phyloP scores from a whole-genome alignment of 2,797 vertebrate genomes.

The Squalus acanthias region DNA sequence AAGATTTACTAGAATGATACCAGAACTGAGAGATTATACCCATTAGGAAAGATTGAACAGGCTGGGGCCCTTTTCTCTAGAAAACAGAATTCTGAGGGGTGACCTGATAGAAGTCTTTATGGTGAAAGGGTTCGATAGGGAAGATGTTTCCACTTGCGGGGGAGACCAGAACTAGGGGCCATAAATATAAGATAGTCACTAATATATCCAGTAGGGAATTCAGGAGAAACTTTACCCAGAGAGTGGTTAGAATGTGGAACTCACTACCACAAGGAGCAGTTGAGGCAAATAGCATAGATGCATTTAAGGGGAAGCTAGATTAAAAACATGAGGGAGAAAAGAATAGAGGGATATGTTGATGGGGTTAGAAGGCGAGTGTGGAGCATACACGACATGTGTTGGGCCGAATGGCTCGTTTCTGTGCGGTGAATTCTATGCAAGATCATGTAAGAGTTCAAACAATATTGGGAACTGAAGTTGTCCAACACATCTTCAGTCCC shows the following conservation, averaged over 20 bases:
- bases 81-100: too few species aligned
- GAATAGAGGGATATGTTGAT: not conserved
- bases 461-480: not conserved
- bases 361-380: not conserved
- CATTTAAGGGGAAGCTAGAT: not conserved
- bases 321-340: not conserved
- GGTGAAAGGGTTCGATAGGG: not conserved
- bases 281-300: not conserved
- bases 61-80: not conserved
- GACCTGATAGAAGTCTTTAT: not conserved
- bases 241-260: not conserved
- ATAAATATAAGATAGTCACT: not conserved
- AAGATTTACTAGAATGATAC: not conserved
- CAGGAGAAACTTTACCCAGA: not conserved
- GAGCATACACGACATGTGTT: not conserved
- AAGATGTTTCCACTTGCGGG: not conserved
- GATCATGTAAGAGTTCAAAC: not conserved
- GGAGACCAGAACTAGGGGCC: not conserved
- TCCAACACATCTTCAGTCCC: not conserved
- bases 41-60: not conserved
- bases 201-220: not conserved
- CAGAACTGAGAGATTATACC: not conserved
- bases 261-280: not conserved
- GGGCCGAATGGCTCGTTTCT: not conserved
- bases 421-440: not conserved